Conservation (phyloP, 2,888 invertebrate genomes). For the Drosophila mimetica region DNA sequence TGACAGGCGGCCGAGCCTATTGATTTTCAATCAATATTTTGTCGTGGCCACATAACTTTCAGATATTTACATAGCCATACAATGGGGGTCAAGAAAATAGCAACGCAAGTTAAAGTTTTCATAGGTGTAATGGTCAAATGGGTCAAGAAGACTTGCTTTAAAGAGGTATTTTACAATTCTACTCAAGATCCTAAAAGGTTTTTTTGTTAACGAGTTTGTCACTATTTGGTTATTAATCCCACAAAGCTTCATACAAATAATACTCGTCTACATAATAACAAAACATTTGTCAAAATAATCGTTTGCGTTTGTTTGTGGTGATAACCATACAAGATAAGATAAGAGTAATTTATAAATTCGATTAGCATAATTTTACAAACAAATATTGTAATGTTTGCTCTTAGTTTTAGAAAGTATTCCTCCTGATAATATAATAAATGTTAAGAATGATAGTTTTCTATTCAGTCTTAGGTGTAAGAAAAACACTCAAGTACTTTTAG, state of each 20-base stretch:
- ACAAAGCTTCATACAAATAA: neutral
- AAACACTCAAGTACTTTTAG: neutral
- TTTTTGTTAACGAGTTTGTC: neutral
- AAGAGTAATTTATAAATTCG: neutral
- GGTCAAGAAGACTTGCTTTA: too few relatives aligned
- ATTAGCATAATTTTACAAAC: too few relatives aligned
- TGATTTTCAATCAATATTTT: slow-evolving; percentile 77
- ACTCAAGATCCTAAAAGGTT: too few relatives aligned
- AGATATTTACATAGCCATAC: slow-evolving; percentile 10
- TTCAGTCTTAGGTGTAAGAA: too few relatives aligned
- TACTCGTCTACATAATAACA: slow-evolving; percentile 14
- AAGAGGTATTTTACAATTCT: too few relatives aligned
- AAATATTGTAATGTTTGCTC: too few relatives aligned
- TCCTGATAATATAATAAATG: too few relatives aligned
- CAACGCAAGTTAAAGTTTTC: neutral
- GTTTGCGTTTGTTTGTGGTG: slow-evolving; percentile 8
- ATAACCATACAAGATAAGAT: slow-evolving; percentile 13
- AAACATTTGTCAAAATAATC: slow-evolving; percentile 33
- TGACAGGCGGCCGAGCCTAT: slow-evolving; percentile 57
- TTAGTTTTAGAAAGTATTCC: too few relatives aligned
- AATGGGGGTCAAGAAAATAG: slow-evolving; percentile 9
- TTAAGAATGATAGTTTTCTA: too few relatives aligned
- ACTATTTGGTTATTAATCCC: slow-evolving; percentile 13
- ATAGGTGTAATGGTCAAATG: neutral
- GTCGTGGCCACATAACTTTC: slow-evolving; percentile 43